A percentile compares a stretch with the other conserved stretches of the same genome.
Evolutionary conservation across 1,140 invertebrate genomes (phyloP).

Genomic region (Caerostris darwini): DNA sequence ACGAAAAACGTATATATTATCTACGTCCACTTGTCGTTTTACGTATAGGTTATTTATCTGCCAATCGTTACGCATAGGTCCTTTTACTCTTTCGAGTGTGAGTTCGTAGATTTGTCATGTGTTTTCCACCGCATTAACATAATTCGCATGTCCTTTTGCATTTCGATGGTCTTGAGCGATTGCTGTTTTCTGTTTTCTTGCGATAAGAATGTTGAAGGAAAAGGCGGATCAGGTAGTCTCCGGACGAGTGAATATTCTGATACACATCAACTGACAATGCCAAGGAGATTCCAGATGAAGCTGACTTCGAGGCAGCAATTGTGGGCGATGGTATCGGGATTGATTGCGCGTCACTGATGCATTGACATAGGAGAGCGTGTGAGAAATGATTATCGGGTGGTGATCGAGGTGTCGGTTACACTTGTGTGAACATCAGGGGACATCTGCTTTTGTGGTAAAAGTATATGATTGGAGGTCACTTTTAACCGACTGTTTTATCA

Average conservation of each 20-base stretch:
- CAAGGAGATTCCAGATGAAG: background rate
- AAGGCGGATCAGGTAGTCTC: constrained; percentile 35
- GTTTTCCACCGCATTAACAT: background rate
- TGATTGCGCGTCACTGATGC: background rate
- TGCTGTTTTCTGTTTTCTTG: background rate
- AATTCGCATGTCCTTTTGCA: background rate
- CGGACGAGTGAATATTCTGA: background rate
- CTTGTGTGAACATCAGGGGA: background rate
- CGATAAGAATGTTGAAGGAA: background rate
- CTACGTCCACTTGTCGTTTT: too few species aligned
- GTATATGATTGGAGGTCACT: background rate
- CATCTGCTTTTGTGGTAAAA: background rate
- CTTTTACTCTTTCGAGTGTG: too few species aligned
- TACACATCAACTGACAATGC: background rate
- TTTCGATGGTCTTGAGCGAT: background rate
- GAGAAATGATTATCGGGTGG: background rate
- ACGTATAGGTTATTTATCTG: too few species aligned
- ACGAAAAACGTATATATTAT: too few species aligned
- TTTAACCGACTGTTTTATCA: background rate
- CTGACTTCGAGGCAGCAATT: background rate
- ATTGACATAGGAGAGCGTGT: background rate
- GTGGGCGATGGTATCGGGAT: background rate
- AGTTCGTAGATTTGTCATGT: too few species aligned
- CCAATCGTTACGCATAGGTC: too few species aligned
- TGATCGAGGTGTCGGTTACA: background rate